Evolutionary conservation across 2,113 vertebrate genomes (phyloP).

Genomic region (Ailurus styani): DNA sequence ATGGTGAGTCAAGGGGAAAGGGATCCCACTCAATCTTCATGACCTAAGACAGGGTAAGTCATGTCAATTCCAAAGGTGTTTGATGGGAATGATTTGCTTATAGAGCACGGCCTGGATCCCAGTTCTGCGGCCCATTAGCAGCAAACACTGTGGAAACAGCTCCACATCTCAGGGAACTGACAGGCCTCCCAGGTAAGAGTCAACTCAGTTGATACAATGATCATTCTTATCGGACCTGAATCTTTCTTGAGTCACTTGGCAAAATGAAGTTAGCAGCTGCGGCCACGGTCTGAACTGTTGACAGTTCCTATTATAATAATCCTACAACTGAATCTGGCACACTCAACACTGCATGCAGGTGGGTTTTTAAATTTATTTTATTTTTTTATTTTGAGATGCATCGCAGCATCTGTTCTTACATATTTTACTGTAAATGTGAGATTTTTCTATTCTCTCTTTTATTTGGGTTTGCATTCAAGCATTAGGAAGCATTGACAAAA

Average conservation of each 20-base stretch:
- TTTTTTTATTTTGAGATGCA: not conserved
- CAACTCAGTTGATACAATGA: slow-evolving; percentile 24
- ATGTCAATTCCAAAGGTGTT: slow-evolving; percentile 25
- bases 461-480: not conserved
- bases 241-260: not conserved
- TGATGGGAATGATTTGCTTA: slow-evolving; percentile 43
- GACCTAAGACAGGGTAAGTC: not conserved
- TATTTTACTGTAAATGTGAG: not conserved
- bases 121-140: slow-evolving; percentile 20
- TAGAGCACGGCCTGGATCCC: not conserved
- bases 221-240: slow-evolving; percentile 47
- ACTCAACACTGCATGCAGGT: not conserved
- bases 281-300: not conserved
- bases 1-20: not conserved
- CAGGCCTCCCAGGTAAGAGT: slow-evolving; percentile 22
- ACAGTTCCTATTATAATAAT: not conserved
- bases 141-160: slow-evolving; percentile 30
- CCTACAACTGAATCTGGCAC: not conserved
- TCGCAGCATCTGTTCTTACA: not conserved
- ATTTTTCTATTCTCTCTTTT: not conserved
- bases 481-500: not conserved
- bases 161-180: slow-evolving; percentile 25
- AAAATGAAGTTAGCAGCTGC: slow-evolving; percentile 29
- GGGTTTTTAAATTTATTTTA: no score
- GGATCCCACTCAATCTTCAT: not conserved